Evolutionary conservation across 2,888 invertebrate genomes (phyloP), one percentile per base, ranked within the genome.

Genomic region (Phyllotreta striolata): DNA sequence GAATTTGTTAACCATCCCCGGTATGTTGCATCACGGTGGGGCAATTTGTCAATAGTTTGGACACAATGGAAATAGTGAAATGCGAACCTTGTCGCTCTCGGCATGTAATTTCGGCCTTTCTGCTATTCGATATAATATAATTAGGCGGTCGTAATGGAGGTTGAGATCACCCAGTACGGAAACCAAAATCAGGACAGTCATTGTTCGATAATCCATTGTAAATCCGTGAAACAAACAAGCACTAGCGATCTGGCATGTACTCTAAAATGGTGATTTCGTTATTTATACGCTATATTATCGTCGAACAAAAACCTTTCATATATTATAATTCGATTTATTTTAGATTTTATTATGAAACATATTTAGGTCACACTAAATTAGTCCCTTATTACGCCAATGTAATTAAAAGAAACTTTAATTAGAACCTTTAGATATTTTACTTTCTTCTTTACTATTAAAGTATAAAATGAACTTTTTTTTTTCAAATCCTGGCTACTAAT

Each of bases 151-250:
- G 10, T 1, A 2, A n/a, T 41, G 9, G 9, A 41, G 24, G 24
- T 24, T 41, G 10, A n/a, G 7, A 44, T 44, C 44, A 12, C 44
- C 44, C 44, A 13, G 47, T 44, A 47, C n/a, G n/a, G 14, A 47
- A 47, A 47, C 47, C 24, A 47, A 47, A 47, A 47, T 24, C 14
- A 47, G 47, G 34, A 47, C 14, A 47, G 14, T 13, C 47, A 47
- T 47, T 47, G 47, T 47, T 47, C 14, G 13, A 47, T 47, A 13
- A 14, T 47, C 47, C n/a, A 47, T 47, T 47, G 47, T 47, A 47
- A 47, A 47, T 34, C 14, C 47, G 47, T 47, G 34, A 47, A 47
- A 47, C 34, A 34, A 47, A 47, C 14, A 13, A 34, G 47, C 14
- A 47, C 24, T 24, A 24, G 24, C 24, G 24, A 24, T n/a, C n/a